Percentiles rank a stretch among this genome's conserved stretches.
These are phyloP conservation scores for Chromoteleia sp. DNA, from an alignment of 2,888 invertebrate species.

Conservation along the genomic window DNA sequence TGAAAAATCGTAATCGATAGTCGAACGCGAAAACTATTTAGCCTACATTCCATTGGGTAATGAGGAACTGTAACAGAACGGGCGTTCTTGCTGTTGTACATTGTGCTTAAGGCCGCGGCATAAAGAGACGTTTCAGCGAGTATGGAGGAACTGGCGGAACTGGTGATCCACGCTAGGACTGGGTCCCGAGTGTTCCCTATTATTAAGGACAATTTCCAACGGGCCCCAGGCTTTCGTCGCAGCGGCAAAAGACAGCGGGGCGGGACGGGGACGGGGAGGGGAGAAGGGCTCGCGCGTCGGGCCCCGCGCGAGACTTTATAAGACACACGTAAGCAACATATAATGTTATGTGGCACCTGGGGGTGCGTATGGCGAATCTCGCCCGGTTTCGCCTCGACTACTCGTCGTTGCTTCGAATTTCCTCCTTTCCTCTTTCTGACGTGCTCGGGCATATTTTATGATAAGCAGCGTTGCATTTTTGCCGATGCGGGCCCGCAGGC, in stretches of 20 bases:
- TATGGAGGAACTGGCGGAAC: conserved; percentile 70
- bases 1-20: neutral
- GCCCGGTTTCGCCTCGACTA: conserved; percentile 50
- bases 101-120: conserved; percentile 65
- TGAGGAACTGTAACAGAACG: conserved; percentile 29
- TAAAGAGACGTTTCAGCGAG: conserved; percentile 80
- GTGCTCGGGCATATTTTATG: conserved; percentile 82
- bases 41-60: conserved; percentile 61
- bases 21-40: conserved; percentile 59
- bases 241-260: conserved; percentile 67
- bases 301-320: conserved; percentile 59
- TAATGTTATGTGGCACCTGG: conserved; percentile 80
- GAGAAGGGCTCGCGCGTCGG: conserved; percentile 58
- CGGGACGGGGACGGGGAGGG: conserved; percentile 67
- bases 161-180: conserved; percentile 81
- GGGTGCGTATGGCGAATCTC: conserved; percentile 74
- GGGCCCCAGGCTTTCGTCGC: conserved; percentile 80
- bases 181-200: conserved; percentile 81
- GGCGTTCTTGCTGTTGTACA: conserved; percentile 20
- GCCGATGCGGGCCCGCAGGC: conserved; percentile 71
- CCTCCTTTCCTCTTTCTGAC: conserved; percentile 55
- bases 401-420: conserved; percentile 60
- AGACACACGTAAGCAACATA: conserved; percentile 75
- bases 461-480: conserved; percentile 82
- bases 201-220: conserved; percentile 85